A percentile compares a stretch with the other conserved stretches of the same genome.
Conservation (phyloP, 2,113 vertebrate species). For the Chamaetylas fuelleborni region DNA sequence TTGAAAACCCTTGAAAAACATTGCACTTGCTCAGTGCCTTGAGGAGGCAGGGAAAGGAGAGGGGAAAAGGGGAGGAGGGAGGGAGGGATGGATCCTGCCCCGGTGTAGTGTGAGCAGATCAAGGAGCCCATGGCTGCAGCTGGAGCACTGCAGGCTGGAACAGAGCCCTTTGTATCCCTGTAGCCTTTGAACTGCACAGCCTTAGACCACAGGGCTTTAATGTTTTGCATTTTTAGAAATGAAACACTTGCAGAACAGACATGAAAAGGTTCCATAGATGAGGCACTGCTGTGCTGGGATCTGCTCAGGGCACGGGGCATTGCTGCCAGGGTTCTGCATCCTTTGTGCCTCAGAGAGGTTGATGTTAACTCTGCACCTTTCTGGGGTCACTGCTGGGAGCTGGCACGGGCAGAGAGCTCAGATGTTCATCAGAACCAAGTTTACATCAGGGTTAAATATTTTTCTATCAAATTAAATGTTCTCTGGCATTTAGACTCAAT, state of each 20-base stretch:
- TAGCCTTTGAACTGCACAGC: constrained; percentile 17
- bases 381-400: not conserved
- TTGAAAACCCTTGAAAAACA: not conserved
- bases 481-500: not conserved
- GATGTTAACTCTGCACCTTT: not conserved
- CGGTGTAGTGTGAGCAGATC: accelerated
- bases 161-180: not conserved
- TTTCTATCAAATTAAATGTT: not conserved
- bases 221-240: constrained; percentile 13
- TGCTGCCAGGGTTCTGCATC: not conserved
- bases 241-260: not conserved
- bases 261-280: not conserved
- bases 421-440: not conserved
- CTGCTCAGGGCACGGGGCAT: not conserved
- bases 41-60: not conserved
- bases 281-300: not conserved
- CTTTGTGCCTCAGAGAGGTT: not conserved
- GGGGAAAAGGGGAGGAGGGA: not conserved
- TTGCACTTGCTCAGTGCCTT: not conserved
- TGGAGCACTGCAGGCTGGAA: not conserved
- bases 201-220: not conserved
- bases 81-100: not conserved
- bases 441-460: not conserved
- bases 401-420: not conserved
- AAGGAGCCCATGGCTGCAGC: not conserved